These are phyloP conservation scores for Eira barbara DNA, from an alignment of 2,113 vertebrate genomes.

Conservation along the genomic window DNA sequence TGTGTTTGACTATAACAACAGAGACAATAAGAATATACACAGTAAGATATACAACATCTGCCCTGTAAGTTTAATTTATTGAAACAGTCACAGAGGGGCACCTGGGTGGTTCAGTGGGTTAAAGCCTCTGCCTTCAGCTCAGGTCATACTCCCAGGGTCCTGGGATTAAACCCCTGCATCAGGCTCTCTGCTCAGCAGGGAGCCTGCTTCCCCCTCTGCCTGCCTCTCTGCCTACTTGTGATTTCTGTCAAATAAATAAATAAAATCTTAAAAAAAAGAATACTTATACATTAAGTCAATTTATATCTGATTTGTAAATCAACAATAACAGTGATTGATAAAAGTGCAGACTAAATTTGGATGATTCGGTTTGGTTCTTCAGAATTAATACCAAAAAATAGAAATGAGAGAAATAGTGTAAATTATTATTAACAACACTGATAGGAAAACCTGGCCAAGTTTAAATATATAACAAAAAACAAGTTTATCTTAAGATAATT, in stretches of 20 bases:
- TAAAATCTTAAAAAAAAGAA: not conserved
- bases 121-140: too few species aligned
- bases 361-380: not conserved
- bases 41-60: not conserved
- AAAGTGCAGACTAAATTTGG: not conserved
- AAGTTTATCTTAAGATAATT: not conserved
- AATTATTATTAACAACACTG: not conserved
- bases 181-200: too few species aligned
- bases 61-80: not conserved
- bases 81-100: not conserved
- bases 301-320: not conserved
- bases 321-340: constrained; percentile 19
- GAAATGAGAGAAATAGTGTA: not conserved
- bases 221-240: too few species aligned
- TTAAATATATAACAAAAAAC: not conserved
- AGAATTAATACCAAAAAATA: not conserved
- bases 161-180: too few species aligned
- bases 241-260: too few species aligned
- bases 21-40: not conserved
- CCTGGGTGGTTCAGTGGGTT: too few species aligned
- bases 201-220: too few species aligned
- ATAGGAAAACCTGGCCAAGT: not conserved
- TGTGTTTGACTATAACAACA: not conserved
- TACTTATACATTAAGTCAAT: not conserved
- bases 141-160: too few species aligned